Evolutionary conservation across 2,797 vertebrate genomes (phyloP), one percentile per base, ranked within the genome.

Genomic region (Lepilemur ruficaudatus): DNA sequence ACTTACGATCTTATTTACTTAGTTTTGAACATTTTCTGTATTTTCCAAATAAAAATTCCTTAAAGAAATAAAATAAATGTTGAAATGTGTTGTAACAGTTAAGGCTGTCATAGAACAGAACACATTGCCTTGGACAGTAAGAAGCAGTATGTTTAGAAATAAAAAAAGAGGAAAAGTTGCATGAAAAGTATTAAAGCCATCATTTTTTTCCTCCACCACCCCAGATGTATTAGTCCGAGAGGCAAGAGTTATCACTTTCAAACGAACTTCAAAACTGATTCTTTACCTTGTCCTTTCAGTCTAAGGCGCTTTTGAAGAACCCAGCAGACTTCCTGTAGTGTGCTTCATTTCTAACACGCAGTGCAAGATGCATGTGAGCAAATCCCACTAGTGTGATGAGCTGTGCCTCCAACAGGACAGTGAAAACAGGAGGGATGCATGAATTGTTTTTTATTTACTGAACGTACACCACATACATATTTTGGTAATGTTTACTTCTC

Each of bases 1-100:
- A n/a, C 52, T 90, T 90, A 63, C 43, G 23, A 35, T 38, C 61
- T 89, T 72, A 41, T 69, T 84, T 80, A 46, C 18, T 79, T 90
- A 32, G 30, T 38, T 72, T 84, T 89, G 55, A 93, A 67, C 28
- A 43, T 91, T 95, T 96, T 94, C 32, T 93, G 7, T 89, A 57
- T 75, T 92, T 93, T 92, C 10, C 65, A 70, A 85, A 41, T 87
- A 50, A 83, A 91, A 90, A 72, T 35, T 23, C 43, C 52, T 92
- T 87, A 59, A 81, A 88, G 22, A 96, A 88, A 72, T 81, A 89
- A 96, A 88, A 72, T 81, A 89, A 88, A 65, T 76, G 67, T 90
- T 93, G 57, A 85, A 63, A 82, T 93, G 61, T 41, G 13, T 89
- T 89, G 22, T 41, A 75, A 76, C 4, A 70, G 17, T 22, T 4